These are phyloP conservation scores for Trichosurus vulpecula DNA, from an alignment of 2,797 vertebrate species.

Conservation along the genomic window DNA sequence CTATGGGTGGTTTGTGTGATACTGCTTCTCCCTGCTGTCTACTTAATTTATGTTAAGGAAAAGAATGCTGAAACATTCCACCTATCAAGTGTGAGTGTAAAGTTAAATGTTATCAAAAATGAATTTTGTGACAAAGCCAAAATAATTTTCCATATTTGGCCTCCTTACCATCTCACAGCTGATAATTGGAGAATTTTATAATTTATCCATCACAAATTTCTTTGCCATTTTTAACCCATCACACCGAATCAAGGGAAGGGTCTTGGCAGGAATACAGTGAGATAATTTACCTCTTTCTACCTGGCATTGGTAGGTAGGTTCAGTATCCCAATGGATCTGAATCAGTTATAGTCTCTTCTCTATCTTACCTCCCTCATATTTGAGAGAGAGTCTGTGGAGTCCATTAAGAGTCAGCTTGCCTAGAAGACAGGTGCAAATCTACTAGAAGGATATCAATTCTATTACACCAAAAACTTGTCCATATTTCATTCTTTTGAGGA, in stretches of 20 bases:
- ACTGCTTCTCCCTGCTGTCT: background rate
- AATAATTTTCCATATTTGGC: background rate
- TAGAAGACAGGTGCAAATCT: background rate
- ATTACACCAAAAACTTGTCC: background rate
- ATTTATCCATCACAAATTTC: background rate
- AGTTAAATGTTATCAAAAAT: background rate
- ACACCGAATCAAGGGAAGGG: background rate
- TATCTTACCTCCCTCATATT: background rate
- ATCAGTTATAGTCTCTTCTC: background rate
- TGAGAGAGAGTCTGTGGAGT: background rate
- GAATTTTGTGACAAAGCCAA: background rate
- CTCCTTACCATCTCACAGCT: background rate
- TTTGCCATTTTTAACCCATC: background rate
- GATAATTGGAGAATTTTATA: background rate
- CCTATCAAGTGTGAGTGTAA: background rate
- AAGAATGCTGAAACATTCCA: background rate
- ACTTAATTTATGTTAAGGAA: background rate
- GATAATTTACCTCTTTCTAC: background rate
- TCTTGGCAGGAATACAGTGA: background rate
- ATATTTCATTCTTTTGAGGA: background rate
- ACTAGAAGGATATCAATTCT: background rate
- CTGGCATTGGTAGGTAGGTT: background rate
- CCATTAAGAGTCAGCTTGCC: background rate
- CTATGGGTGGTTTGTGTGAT: background rate
- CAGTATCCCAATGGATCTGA: background rate